Evolutionary conservation across 2,888 invertebrate genomes (phyloP).

Genomic region (Caenorhabditis sinica): DNA sequence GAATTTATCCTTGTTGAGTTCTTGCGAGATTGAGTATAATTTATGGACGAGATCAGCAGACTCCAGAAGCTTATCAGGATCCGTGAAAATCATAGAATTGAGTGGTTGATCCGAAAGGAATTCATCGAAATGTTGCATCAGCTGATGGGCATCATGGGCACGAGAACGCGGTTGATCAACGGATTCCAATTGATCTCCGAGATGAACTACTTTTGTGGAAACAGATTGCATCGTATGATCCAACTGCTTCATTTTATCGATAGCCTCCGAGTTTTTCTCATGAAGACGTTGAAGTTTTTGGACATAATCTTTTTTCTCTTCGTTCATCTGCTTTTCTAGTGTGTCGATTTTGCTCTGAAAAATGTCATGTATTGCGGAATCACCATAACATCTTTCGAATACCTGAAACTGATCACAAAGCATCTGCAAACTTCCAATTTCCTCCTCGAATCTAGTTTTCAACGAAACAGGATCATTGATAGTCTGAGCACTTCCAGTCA

Average conservation of each 20-base stretch:
- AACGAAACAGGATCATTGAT: conserved; percentile 77
- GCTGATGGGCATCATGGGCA: conserved; percentile 94
- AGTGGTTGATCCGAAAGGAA: conserved; percentile 92
- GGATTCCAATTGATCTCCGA: conserved; percentile 98
- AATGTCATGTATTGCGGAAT: not conserved
- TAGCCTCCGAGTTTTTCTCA: conserved; percentile 79
- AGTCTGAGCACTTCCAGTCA: conserved; percentile 88
- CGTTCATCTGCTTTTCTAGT: conserved; percentile 79
- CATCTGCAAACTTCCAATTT: conserved; percentile 82
- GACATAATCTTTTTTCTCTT: conserved; percentile 82
- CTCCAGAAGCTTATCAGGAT: conserved; percentile 91
- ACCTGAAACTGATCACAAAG: conserved; percentile 82
- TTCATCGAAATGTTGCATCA: conserved; percentile 94
- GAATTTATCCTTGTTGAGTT: conserved; percentile 85
- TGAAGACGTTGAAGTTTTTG: conserved; percentile 79
- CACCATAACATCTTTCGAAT: not conserved
- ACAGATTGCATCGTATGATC: conserved; percentile 97
- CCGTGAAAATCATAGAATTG: conserved; percentile 92
- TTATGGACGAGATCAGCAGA: conserved; percentile 98
- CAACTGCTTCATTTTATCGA: conserved; percentile 86
- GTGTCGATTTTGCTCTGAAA: conserved; percentile 79
- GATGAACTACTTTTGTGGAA: conserved; percentile 96
- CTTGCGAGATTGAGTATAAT: conserved; percentile 95
- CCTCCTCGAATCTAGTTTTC: conserved; percentile 83
- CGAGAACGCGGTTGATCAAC: conserved; percentile 87